Base-by-base conservation (phyloP, 2,113 vertebrate genomes). In the Sterrhoptilus dennistouni region DNA sequence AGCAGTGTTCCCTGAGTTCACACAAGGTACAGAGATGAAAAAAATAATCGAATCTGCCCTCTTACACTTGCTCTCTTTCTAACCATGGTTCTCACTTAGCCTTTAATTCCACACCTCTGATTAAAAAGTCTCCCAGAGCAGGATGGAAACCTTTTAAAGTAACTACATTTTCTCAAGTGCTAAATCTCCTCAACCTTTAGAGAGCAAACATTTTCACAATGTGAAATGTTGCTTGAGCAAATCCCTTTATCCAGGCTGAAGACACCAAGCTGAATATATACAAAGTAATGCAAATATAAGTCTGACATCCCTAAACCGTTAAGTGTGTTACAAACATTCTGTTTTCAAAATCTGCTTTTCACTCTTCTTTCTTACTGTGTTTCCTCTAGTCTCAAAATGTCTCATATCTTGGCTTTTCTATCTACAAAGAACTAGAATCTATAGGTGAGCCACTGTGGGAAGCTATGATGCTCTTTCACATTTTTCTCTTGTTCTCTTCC, bases 291-390 rank as follows among this genome's bases (percentile, higher is more conserved):
- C 47, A 95, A 93, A 83, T 56, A 0, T 33, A 63, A 44, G 61
- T 61, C 60, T 93, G 82, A 92, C 21, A 6, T 76, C 38, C 14
- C 57, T 68, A 19, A 87, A 92, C 47, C 65, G 77, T 52, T 74
- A 68, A 49, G 29, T 38, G 44, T 75, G 49, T 76, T 88, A 79
- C n/a, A 90, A 91, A 79, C 52, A 90, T 72, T 86, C 66, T 95
- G 75, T 44, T 79, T 93, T 85, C 53, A 57, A 72, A 94, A 83
- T 65, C 79, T 88, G 71, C n/a, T 88, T 79, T 76, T 80, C 52
- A 79, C 13, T 65, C 6, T 44, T 72, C 50, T 45, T 54, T 59
- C 66, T 64, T 59, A 8, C 44, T 59, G 16, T 60, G 45, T 31
- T 42, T 80, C 23, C 40, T 83, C 1, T 1, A 79, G 57, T 50